Percentiles rank a stretch among this genome's conserved stretches.
Evolutionary conservation across 2,888 invertebrate species (phyloP).

Genomic region (Synanthedon vespiformis): DNA sequence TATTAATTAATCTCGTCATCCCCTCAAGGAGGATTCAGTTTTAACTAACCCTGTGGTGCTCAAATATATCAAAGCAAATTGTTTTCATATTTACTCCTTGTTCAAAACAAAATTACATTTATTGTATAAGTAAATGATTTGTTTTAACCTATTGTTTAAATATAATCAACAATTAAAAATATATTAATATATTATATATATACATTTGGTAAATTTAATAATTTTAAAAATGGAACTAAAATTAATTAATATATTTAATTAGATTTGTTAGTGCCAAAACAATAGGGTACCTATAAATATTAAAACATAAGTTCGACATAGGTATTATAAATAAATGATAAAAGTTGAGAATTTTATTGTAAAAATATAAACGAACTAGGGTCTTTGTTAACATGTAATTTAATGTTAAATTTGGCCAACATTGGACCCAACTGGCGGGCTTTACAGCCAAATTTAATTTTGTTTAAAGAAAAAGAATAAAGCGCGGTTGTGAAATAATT

Average conservation of each 20-base stretch:
- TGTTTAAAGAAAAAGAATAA: constrained; percentile 37
- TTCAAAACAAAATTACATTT: not conserved
- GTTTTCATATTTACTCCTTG: constrained; percentile 1
- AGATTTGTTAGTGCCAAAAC: constrained; percentile 67
- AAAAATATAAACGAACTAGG: constrained; percentile 64
- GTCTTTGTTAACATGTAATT: constrained; percentile 55
- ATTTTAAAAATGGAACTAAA: constrained; percentile 20
- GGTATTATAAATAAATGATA: constrained; percentile 48
- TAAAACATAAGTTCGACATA: constrained; percentile 53
- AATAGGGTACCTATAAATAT: constrained; percentile 54
- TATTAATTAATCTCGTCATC: not conserved
- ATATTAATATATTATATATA: not conserved
- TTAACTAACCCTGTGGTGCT: constrained; percentile 32
- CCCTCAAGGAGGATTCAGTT: not conserved
- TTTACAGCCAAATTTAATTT: constrained; percentile 61
- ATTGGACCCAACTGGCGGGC: constrained; percentile 39
- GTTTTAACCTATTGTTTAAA: not conserved
- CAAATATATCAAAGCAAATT: constrained; percentile 26
- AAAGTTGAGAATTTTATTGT: constrained; percentile 49
- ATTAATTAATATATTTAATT: constrained; percentile 50
- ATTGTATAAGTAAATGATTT: not conserved
- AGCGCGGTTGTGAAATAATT: constrained; percentile 62
- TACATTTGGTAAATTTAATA: constrained; percentile 27
- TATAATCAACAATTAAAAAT: not conserved
- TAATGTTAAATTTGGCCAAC: constrained; percentile 37